phyloP scores from a whole-genome alignment of 53 echinoderm and acorn worm species.

The Zoroaster sp. region DNA sequence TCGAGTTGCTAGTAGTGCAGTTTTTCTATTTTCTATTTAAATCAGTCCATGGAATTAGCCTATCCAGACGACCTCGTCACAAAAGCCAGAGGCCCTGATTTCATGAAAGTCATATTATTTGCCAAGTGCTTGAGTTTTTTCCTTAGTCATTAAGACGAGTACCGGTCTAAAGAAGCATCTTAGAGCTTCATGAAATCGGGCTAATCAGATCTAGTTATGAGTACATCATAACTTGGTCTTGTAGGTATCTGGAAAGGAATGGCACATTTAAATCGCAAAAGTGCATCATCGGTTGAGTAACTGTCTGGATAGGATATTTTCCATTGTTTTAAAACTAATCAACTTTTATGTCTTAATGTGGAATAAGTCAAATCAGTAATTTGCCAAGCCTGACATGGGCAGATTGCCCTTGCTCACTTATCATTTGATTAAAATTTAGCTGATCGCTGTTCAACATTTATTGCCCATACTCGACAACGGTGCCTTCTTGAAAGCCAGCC shows the following conservation, averaged over 20 bases:
- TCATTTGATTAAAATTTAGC: conserved; percentile 46
- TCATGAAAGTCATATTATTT: no score
- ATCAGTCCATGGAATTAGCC: conserved; percentile 11
- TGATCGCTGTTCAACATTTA: background rate
- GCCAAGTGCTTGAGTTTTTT: no score
- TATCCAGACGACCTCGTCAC: background rate
- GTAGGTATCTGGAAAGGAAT: no score
- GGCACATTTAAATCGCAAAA: no score
- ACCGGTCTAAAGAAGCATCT: no score
- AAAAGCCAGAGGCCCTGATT: no score
- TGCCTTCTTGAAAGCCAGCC: background rate
- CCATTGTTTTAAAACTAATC: conserved; percentile 37
- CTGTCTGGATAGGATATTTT: conserved; percentile 16
- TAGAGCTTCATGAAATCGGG: no score
- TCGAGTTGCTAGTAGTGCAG: conserved; percentile 55
- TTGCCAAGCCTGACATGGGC: conserved; percentile 49
- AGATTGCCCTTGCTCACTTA: conserved; percentile 29
- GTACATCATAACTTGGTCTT: no score
- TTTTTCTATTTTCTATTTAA: conserved; percentile 57
- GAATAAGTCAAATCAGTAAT: conserved; percentile 42
- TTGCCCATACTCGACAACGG: no score
- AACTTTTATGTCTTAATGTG: conserved; percentile 29
- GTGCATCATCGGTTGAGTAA: no score
- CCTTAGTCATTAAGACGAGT: no score
- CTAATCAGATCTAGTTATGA: no score